A percentile compares a stretch with the other conserved stretches of the same genome.
phyloP scores from a whole-genome alignment of 2,113 vertebrate species.

The Anoplopoma fimbria region DNA sequence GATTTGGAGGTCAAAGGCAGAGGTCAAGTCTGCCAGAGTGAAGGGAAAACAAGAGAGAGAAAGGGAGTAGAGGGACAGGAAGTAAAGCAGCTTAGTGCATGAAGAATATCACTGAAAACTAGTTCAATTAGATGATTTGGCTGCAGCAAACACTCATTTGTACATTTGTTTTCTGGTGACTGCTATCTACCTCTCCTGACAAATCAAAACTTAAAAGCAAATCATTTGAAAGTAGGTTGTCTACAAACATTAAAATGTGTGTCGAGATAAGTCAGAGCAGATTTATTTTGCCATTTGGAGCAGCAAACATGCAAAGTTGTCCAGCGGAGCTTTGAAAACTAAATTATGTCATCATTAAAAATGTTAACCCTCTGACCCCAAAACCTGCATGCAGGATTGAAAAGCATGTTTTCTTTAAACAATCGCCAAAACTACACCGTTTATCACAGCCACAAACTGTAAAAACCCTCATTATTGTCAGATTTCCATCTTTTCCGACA shows the following conservation, averaged over 20 bases:
- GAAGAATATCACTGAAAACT: not conserved
- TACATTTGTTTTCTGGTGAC: not conserved
- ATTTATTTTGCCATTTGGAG: conserved; percentile 10
- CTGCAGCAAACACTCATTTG: too few relatives aligned
- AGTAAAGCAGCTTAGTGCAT: not conserved
- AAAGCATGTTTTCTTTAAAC: too few relatives aligned
- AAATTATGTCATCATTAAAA: not conserved
- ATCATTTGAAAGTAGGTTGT: not conserved
- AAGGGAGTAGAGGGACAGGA: not conserved
- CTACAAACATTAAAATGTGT: not conserved
- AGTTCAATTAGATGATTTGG: not conserved
- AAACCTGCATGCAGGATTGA: too few relatives aligned
- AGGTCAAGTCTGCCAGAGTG: conserved; percentile 48
- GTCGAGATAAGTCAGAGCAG: too few relatives aligned
- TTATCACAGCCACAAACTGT: too few relatives aligned
- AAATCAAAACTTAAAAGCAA: not conserved
- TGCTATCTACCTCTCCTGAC: too few relatives aligned
- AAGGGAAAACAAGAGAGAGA: not conserved
- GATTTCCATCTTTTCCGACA: too few relatives aligned
- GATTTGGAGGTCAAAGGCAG: conserved; percentile 40
- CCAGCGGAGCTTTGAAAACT: not conserved
- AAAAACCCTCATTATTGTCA: not conserved
- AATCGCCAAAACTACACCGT: too few relatives aligned
- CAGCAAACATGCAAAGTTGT: not conserved
- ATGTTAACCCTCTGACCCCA: not conserved